Conservation (phyloP, 2,797 vertebrate genomes). For the Martes flavigula region DNA sequence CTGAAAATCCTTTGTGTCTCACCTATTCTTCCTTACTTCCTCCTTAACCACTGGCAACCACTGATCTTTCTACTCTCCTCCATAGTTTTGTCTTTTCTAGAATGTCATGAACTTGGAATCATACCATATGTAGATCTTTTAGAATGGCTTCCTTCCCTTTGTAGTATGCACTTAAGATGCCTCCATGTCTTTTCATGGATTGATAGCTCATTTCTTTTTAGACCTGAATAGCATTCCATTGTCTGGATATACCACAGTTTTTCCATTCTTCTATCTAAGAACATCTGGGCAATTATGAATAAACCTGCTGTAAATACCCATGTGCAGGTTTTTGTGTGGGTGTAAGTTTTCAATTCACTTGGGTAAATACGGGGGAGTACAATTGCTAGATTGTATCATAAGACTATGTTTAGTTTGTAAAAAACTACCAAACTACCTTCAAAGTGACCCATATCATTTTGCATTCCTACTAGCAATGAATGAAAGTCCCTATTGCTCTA, state of each 20-base stretch:
- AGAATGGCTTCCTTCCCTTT: neutral
- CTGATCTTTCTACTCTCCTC: neutral
- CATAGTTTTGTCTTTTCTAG: neutral
- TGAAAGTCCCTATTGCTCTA: neutral
- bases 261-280: neutral
- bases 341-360: neutral
- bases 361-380: neutral
- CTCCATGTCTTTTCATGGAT: neutral
- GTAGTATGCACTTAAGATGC: neutral
- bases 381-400: neutral
- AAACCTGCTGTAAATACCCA: neutral
- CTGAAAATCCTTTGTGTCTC: neutral
- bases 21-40: neutral
- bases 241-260: neutral
- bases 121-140: neutral
- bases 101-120: neutral
- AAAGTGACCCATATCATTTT: neutral
- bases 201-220: neutral
- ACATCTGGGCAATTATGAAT: neutral
- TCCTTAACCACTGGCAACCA: neutral
- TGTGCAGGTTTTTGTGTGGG: neutral
- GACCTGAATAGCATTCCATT: neutral
- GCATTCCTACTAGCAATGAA: neutral
- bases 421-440: neutral
- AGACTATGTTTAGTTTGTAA: neutral